These are phyloP conservation scores for Rhopalosiphum padi DNA, from an alignment of 1,140 invertebrate species.

Conservation along the genomic window DNA sequence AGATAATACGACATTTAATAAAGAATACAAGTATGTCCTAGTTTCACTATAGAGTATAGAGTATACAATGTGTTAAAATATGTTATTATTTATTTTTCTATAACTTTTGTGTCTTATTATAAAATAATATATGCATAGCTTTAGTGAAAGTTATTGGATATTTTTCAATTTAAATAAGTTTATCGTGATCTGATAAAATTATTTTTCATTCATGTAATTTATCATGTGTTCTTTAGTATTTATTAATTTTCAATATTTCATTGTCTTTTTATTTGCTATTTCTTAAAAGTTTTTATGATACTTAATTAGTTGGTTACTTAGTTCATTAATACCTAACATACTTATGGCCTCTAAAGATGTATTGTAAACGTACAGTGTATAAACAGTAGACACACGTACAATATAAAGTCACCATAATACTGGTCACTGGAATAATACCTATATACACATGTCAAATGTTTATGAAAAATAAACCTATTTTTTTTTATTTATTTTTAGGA, in stretches of 20 bases:
- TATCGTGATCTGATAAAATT: not conserved
- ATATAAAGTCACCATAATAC: not conserved
- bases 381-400: not conserved
- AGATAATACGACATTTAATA: not conserved
- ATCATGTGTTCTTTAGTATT: not conserved
- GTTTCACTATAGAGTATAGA: not conserved
- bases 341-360: no score
- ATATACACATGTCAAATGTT: not conserved
- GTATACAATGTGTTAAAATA: not conserved
- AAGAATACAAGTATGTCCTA: not conserved
- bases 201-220: not conserved
- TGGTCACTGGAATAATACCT: not conserved
- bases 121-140: not conserved
- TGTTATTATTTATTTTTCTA: not conserved
- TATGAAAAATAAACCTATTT: not conserved
- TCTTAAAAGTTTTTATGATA: not conserved
- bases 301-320: no score
- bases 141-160: not conserved
- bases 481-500: slow-evolving; percentile 36
- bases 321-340: no score
- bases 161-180: not conserved
- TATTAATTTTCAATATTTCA: not conserved
- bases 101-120: not conserved
- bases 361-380: not conserved
- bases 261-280: not conserved